A percentile compares a stretch with the other conserved stretches of the same genome.
Evolutionary conservation across 2,113 vertebrate genomes (phyloP).

Genomic region (Columba janthina): DNA sequence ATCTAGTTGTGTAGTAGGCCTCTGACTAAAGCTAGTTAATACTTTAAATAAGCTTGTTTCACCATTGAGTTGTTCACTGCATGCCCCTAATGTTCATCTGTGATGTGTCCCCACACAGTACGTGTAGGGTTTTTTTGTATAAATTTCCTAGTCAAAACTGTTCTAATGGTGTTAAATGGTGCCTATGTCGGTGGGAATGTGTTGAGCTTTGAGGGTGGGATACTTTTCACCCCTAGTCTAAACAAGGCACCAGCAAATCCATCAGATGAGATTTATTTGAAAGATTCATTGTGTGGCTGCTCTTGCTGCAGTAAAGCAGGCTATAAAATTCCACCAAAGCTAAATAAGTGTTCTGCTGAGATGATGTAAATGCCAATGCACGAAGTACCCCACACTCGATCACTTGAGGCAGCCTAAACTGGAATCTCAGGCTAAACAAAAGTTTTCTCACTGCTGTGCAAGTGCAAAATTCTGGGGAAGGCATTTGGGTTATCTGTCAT

Average conservation of each 20-base stretch:
- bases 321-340: neutral
- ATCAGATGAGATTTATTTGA: neutral
- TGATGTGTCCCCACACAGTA: neutral
- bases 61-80: neutral
- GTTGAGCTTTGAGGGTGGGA: neutral
- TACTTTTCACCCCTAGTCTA: neutral
- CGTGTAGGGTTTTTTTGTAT: neutral
- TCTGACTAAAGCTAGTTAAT: neutral
- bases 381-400: rapidly evolving
- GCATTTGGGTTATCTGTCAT: neutral
- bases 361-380: neutral
- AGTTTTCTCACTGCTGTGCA: neutral
- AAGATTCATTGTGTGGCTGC: neutral
- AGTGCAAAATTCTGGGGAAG: neutral
- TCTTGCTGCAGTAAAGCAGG: neutral
- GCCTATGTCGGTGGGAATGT: neutral
- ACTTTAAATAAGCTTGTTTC: neutral
- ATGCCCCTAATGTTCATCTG: neutral
- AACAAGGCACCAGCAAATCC: neutral
- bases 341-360: neutral
- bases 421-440: neutral
- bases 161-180: neutral
- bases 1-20: neutral
- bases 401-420: neutral
- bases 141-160: neutral